These are phyloP conservation scores for Orientallactaga bullata DNA, from an alignment of 2,113 vertebrate genomes.

Conservation along the genomic window DNA sequence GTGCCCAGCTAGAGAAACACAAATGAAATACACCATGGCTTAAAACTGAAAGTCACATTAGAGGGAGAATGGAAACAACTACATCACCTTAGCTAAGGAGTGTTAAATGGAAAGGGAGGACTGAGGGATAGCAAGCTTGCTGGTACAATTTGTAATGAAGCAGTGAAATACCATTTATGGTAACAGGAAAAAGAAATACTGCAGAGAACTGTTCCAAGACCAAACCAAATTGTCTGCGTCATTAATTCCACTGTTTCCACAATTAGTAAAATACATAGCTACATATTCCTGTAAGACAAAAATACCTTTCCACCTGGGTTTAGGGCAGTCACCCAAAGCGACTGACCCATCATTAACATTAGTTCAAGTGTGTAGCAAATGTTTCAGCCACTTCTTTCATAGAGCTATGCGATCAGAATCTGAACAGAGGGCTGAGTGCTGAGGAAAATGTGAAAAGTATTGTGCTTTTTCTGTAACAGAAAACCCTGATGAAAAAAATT, in stretches of 20 bases:
- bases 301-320: conserved; percentile 76
- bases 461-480: conserved; percentile 80
- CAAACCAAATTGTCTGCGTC: conserved; percentile 73
- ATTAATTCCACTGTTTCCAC: conserved; percentile 83
- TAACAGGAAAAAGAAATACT: conserved; percentile 72
- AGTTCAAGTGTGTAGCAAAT: conserved; percentile 79
- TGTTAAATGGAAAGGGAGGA: conserved; percentile 38
- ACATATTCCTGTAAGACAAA: conserved; percentile 78
- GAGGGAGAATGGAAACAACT: conserved; percentile 65
- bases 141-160: conserved; percentile 72
- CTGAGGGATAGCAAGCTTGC: conserved; percentile 60
- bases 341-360: conserved; percentile 65
- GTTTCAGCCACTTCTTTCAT: conserved; percentile 67
- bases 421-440: conserved; percentile 64
- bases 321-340: conserved; percentile 64
- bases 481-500: conserved; percentile 80
- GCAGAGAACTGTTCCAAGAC: conserved; percentile 72
- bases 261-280: conserved; percentile 81
- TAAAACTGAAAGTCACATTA: conserved; percentile 76
- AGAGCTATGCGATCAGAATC: conserved; percentile 67
- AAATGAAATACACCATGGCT: conserved; percentile 72
- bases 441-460: conserved; percentile 63
- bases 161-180: conserved; percentile 75
- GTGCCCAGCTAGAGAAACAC: conserved; percentile 76
- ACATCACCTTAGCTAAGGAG: conserved; percentile 61